A percentile compares a stretch with the other conserved stretches of the same genome.
Evolutionary conservation across 1,140 invertebrate genomes (phyloP).

Genomic region (Caenorhabditis briggsae): DNA sequence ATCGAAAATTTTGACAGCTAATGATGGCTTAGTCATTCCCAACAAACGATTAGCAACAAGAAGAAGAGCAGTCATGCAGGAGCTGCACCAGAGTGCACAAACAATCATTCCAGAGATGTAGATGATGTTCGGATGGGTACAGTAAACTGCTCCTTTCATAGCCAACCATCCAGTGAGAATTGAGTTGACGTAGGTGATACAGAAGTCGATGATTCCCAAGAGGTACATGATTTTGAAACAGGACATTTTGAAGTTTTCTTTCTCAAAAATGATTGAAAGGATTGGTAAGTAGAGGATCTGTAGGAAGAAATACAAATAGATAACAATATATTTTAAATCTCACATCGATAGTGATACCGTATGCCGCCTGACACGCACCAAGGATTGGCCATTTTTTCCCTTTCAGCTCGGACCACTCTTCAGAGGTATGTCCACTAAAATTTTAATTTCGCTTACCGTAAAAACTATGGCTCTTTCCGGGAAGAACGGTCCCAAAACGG

Average conservation of each 20-base stretch:
- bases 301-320: not conserved
- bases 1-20: constrained; percentile 10
- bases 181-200: constrained; percentile 34
- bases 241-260: constrained; percentile 32
- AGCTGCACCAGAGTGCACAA: constrained; percentile 14
- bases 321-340: not conserved
- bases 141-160: constrained; percentile 54
- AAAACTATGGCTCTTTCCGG: too few species aligned
- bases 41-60: constrained; percentile 13
- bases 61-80: constrained; percentile 35
- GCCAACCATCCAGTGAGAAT: constrained; percentile 39
- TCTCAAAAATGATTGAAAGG: constrained; percentile 23
- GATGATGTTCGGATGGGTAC: constrained; percentile 44
- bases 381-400: constrained; percentile 10
- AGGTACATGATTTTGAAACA: constrained; percentile 59
- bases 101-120: constrained; percentile 48
- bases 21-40: constrained; percentile 19
- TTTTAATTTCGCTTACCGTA: not conserved
- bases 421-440: constrained; percentile 16
- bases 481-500: too few species aligned
- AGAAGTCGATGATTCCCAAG: constrained; percentile 24
- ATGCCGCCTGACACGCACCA: not conserved
- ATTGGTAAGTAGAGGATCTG: constrained; percentile 18
- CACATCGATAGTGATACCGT: constrained; percentile 13
- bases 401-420: constrained; percentile 26